Evolutionary conservation across 2,797 vertebrate species (phyloP).

Genomic region (Pogonophryne albipinna): DNA sequence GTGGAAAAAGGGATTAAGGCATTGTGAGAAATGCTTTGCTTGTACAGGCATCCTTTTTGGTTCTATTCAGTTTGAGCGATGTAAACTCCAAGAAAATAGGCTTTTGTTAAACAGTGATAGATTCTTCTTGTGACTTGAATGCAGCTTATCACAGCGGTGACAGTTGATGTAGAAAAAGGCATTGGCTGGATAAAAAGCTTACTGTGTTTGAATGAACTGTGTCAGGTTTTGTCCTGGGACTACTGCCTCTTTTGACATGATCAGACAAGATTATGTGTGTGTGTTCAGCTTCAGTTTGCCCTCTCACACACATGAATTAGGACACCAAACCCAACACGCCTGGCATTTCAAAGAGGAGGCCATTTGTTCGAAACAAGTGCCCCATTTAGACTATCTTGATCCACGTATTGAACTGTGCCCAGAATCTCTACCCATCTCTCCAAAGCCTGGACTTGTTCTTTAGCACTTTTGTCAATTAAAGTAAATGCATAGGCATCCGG

Average conservation of each 20-base stretch:
- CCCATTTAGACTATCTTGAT: conserved; percentile 66
- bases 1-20: background rate
- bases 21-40: background rate
- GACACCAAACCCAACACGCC: conserved; percentile 67
- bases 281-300: conserved; percentile 18
- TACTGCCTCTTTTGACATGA: conserved; percentile 68
- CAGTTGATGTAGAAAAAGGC: conserved; percentile 40
- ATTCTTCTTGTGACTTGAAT: conserved; percentile 37
- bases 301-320: conserved; percentile 60
- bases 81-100: conserved; percentile 9
- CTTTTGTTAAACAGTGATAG: conserved; percentile 21
- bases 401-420: conserved; percentile 51
- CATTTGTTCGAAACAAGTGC: conserved; percentile 67
- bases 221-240: conserved; percentile 52
- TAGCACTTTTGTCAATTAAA: conserved; percentile 2
- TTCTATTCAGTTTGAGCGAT: conserved; percentile 5
- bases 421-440: conserved; percentile 31
- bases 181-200: conserved; percentile 52
- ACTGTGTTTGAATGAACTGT: conserved; percentile 63
- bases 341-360: conserved; percentile 72
- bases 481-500: background rate
- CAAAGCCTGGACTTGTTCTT: conserved; percentile 7
- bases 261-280: conserved; percentile 57
- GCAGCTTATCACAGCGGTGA: conserved; percentile 27
- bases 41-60: background rate